Base-by-base conservation (phyloP, 2,888 invertebrate genomes). In the Corbicula japonica region DNA sequence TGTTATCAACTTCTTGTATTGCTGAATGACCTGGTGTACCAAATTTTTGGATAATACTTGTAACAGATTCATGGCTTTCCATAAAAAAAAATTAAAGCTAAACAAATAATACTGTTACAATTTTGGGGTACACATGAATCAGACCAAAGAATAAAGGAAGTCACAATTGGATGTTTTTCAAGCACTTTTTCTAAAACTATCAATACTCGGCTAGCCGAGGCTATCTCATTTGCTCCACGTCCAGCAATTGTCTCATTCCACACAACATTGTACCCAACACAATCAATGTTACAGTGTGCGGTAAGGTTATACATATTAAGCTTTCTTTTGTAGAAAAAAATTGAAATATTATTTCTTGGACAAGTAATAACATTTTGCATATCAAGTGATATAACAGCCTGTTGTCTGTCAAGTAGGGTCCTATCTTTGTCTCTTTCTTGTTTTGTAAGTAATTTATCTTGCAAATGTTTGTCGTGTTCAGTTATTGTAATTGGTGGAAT, bases 1-100 rank as follows among this genome's bases (percentile, higher is more conserved):
- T 35, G 63, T 69, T 76, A 30, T 78, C 75, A 23, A 78, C 78
- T 44, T 78, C 80, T 63, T 76, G 80, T 26, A 73, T 79, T 8
- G 66, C 35, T 10, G 76, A 80, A 62, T 80, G 76, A 0, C 80
- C 52, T 34, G 72, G 56, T 65, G 65, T 61, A 26, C 72, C 61
- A 68, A 54, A 66, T 15, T 28, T 61, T 32, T 76, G 61, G 21
- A 18, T 32, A 30, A 62, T 69, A 34, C 30, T 34, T 3, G 34
- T 26, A 6, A 54, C 50, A 5, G 4, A 23, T 23, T n/a, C 21
- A 62, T 69, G 69, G 8, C 34, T n/a, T 6, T 26, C 12, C 66
- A 75, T 46, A 48, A 80, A 72, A 30, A 48, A 35, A 48, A 71
- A 66, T 15, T n/a, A 80, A 35, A n/a, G 79, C 79, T 44, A 38